Conservation (phyloP, 2,888 invertebrate genomes). For the Apocheima hispidaria region DNA sequence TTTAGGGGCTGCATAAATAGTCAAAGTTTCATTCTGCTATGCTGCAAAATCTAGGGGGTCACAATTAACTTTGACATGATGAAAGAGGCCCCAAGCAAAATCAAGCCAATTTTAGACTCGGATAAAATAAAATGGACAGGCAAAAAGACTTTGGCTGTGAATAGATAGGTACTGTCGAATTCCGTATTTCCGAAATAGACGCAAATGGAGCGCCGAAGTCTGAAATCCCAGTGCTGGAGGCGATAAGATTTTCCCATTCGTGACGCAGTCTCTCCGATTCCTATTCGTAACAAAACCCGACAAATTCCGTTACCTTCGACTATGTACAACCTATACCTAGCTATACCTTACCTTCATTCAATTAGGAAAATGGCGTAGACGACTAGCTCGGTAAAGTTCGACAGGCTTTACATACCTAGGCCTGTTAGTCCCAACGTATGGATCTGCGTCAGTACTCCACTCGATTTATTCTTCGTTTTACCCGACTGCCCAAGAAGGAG, state of each 20-base stretch:
- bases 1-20: no score
- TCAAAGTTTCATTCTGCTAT: no score
- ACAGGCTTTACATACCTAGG: slow-evolving; percentile 1
- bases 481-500: no score
- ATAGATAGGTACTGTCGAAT: slow-evolving; percentile 5
- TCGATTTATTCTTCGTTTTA: background rate
- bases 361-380: slow-evolving; percentile 10
- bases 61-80: background rate
- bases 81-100: no score
- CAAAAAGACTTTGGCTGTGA: slow-evolving; percentile 5
- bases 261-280: slow-evolving; percentile 1
- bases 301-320: slow-evolving; percentile 11
- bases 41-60: no score
- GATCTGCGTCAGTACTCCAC: background rate
- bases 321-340: background rate
- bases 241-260: slow-evolving; percentile 4
- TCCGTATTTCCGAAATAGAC: slow-evolving; percentile 12
- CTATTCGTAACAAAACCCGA: slow-evolving; percentile 9
- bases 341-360: slow-evolving; percentile 2
- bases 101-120: background rate
- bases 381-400: background rate
- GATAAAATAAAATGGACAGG: slow-evolving; percentile 12
- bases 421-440: background rate
- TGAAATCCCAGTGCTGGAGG: slow-evolving; percentile 7
- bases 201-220: slow-evolving; percentile 3